Conservation (phyloP, 2,797 vertebrate species). For the Sarcoramphus papa region DNA sequence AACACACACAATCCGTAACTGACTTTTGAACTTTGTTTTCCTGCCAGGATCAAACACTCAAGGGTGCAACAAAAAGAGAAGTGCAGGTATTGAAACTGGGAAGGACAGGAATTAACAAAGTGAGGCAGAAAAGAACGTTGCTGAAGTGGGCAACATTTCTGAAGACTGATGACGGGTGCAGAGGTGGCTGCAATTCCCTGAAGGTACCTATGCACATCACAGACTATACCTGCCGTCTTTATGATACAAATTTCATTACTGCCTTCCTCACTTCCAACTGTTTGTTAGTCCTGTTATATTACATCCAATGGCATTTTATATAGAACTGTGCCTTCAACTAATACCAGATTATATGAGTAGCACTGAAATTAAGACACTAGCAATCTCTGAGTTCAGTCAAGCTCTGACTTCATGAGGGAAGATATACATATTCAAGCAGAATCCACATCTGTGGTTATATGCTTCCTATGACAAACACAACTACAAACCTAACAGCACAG, state of each 20-base stretch:
- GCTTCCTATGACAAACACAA: background rate
- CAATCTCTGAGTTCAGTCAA: background rate
- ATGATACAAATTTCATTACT: background rate
- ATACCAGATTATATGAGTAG: background rate
- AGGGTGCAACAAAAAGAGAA: background rate
- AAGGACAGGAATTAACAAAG: background rate
- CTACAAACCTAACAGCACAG: background rate
- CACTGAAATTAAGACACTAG: background rate
- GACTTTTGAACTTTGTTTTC: background rate
- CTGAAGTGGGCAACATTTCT: background rate
- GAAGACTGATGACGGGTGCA: accelerated
- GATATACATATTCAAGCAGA: background rate
- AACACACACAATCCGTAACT: background rate
- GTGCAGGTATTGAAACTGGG: background rate
- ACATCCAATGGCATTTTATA: background rate
- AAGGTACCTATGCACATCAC: background rate
- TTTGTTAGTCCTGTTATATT: background rate
- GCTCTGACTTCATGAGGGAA: background rate
- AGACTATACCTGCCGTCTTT: background rate
- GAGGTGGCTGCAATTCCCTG: background rate
- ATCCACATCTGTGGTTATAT: background rate
- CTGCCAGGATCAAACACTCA: background rate
- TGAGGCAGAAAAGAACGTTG: background rate
- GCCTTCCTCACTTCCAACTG: background rate
- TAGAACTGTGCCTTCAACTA: background rate